Conservation (phyloP, 2,888 invertebrate species). For the Phoenoteleia sp. region DNA sequence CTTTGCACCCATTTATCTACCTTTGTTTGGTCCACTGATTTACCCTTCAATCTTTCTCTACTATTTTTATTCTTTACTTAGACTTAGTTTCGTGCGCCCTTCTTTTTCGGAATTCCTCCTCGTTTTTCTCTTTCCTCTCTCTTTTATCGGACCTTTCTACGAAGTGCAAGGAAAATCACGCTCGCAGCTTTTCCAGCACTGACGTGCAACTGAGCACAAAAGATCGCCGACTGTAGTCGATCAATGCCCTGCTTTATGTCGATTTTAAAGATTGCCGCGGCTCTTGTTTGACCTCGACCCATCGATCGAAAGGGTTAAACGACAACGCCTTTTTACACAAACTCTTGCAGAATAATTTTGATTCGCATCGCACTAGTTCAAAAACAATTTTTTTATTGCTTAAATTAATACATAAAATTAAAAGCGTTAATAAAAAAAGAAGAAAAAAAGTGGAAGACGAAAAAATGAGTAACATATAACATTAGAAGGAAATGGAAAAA, state of each 20-base stretch:
- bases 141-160: conserved; percentile 38
- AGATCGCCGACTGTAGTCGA: conserved; percentile 45
- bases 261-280: conserved; percentile 59
- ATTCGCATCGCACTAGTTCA: conserved; percentile 24
- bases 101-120: not conserved
- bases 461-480: too few relatives aligned
- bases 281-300: conserved; percentile 50
- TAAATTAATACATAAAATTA: too few relatives aligned
- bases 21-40: not conserved
- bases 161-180: conserved; percentile 52
- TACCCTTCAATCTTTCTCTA: not conserved
- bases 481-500: too few relatives aligned
- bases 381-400: conserved; percentile 5
- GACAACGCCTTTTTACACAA: conserved; percentile 43
- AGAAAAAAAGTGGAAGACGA: too few relatives aligned
- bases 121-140: not conserved
- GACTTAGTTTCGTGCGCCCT: too few relatives aligned
- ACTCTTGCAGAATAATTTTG: conserved; percentile 48
- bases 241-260: conserved; percentile 53
- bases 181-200: conserved; percentile 43
- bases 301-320: conserved; percentile 57
- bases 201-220: conserved; percentile 57
- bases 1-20: not conserved
- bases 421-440: too few relatives aligned
- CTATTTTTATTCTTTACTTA: too few relatives aligned